Conservation (phyloP, 37 sponge, comb jelly and placozoan species). For the Halichondria panicea region DNA sequence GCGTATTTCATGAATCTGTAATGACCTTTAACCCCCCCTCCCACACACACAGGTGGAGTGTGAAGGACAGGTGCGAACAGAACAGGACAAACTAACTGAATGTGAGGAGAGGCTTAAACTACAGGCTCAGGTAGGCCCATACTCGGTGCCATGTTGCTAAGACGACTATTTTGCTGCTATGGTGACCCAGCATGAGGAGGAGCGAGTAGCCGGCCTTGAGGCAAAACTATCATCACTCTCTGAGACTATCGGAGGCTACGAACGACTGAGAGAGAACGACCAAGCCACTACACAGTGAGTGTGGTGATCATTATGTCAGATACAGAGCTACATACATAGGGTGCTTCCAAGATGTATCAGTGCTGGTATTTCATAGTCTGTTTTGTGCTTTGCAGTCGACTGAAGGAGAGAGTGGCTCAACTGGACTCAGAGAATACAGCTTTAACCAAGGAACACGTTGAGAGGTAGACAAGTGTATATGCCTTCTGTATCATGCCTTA, state of each 20-base stretch:
- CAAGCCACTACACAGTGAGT: conserved; percentile 51
- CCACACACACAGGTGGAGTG: conserved; percentile 35
- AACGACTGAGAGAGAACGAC: conserved; percentile 54
- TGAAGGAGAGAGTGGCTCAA: conserved; percentile 63
- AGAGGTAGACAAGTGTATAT: conserved; percentile 22
- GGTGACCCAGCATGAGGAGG: conserved; percentile 47
- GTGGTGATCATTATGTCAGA: neutral
- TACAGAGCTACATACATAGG: neutral
- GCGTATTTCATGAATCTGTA: neutral
- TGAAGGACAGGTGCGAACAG: conserved; percentile 3
- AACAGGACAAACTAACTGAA: conserved; percentile 52
- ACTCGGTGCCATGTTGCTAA: too few relatives aligned
- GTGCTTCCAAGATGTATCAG: neutral
- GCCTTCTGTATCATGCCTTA: neutral
- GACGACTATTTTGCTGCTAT: too few relatives aligned
- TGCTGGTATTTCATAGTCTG: too few relatives aligned
- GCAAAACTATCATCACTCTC: conserved; percentile 64
- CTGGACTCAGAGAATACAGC: conserved; percentile 67
- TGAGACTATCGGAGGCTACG: conserved; percentile 57
- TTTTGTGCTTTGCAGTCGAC: conserved; percentile 19
- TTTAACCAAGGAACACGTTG: conserved; percentile 42
- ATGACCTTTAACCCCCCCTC: neutral
- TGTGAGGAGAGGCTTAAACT: conserved; percentile 28
- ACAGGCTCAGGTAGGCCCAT: conserved; percentile 39
- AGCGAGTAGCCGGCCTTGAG: conserved; percentile 59